These are phyloP conservation scores for Parasteatoda tepidariorum DNA, from an alignment of 1,140 invertebrate genomes.

Conservation along the genomic window DNA sequence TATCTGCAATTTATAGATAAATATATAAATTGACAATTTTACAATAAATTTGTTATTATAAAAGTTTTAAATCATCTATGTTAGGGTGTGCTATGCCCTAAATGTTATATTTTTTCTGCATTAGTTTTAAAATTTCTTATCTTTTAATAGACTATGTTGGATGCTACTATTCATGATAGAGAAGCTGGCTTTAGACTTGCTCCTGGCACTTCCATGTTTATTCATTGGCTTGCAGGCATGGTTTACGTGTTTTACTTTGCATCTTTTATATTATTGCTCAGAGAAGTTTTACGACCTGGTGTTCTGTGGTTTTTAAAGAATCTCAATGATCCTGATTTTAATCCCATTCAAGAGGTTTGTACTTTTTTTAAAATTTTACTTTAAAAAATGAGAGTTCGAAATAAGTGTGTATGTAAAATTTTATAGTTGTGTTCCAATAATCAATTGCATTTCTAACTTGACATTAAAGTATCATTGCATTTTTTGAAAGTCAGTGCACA, in stretches of 20 bases:
- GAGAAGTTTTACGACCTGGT: constrained; percentile 94
- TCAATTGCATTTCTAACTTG: no score
- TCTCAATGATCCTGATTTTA: constrained; percentile 98
- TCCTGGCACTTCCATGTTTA: constrained; percentile 97
- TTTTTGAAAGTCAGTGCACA: no score
- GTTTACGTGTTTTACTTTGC: constrained; percentile 99
- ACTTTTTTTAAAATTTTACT: background rate
- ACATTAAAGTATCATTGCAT: no score
- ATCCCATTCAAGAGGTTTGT: constrained; percentile 88
- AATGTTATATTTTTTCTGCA: no score
- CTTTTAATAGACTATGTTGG: constrained; percentile 81
- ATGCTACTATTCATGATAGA: constrained; percentile 82
- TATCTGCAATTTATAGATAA: no score
- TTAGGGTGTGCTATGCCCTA: no score
- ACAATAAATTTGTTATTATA: no score
- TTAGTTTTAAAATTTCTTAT: no score
- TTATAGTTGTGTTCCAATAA: no score
- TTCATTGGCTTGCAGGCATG: constrained; percentile 99
- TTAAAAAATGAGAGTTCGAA: background rate
- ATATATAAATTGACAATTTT: no score
- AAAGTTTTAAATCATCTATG: no score
- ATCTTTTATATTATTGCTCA: constrained; percentile 91
- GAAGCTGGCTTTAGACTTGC: constrained; percentile 85
- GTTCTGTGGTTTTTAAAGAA: constrained; percentile 97
- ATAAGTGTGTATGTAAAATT: background rate